These are phyloP conservation scores for Lasius fuliginosus DNA, from an alignment of 2,888 invertebrate genomes.

Conservation along the genomic window DNA sequence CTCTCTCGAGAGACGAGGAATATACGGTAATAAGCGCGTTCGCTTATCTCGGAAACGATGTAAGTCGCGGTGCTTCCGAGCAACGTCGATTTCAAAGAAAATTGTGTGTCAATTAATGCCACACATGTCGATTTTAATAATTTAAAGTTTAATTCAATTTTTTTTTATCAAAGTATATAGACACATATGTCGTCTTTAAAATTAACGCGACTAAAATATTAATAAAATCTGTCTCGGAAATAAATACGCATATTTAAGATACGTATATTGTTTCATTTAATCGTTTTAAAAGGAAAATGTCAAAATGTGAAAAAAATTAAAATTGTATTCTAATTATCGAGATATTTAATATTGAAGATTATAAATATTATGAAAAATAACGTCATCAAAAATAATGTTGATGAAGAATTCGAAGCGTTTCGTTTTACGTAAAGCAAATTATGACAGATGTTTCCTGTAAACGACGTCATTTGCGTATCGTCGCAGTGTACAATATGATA, in stretches of 20 bases:
- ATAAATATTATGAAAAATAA: background rate
- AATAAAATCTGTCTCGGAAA: background rate
- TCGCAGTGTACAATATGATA: background rate
- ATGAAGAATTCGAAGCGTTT: too few species aligned
- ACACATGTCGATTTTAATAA: background rate
- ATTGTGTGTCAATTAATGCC: background rate
- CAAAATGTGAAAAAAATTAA: background rate
- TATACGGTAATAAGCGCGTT: conserved; percentile 8
- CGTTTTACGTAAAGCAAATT: too few species aligned
- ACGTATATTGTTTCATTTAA: background rate
- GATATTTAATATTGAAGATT: background rate
- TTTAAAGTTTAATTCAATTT: background rate
- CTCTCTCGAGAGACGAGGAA: background rate
- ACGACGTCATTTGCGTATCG: background rate
- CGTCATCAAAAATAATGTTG: too few species aligned
- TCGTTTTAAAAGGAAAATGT: background rate
- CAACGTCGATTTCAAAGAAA: background rate
- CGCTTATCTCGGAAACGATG: too few species aligned
- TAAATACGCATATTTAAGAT: background rate
- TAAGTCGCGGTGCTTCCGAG: background rate
- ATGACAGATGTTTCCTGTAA: background rate
- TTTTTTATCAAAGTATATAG: background rate
- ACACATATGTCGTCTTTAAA: background rate
- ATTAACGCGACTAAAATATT: background rate
- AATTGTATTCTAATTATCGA: background rate